A percentile compares a stretch with the other conserved stretches of the same genome.
Conservation (phyloP, 1,140 invertebrate genomes). For the Amyelois transitella region DNA sequence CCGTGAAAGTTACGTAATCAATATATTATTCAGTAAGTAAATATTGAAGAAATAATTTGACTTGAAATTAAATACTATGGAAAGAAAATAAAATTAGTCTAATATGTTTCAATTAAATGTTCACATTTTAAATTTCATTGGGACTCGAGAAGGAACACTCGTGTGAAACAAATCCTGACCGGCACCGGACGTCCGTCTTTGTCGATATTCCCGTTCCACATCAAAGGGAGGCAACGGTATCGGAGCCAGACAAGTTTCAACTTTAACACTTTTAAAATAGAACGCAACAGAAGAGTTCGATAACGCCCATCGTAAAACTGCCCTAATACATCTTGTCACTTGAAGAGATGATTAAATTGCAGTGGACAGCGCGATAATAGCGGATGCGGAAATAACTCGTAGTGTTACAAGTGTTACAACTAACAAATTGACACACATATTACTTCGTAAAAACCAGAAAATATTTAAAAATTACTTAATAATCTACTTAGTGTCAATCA, state of each 20-base stretch:
- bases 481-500: too few species aligned
- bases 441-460: too few species aligned
- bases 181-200: conserved; percentile 73
- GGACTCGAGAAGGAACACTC: conserved; percentile 39
- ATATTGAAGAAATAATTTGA: too few species aligned
- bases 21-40: too few species aligned
- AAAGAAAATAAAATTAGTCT: too few species aligned
- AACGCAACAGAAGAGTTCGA: conserved; percentile 2
- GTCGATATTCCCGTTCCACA: conserved; percentile 71
- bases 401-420: conserved; percentile 32
- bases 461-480: too few species aligned
- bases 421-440: background rate
- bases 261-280: conserved; percentile 26
- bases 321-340: conserved; percentile 56
- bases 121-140: conserved; percentile 14
- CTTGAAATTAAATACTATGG: too few species aligned
- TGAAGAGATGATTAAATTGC: conserved; percentile 56
- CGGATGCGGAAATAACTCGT: conserved; percentile 51
- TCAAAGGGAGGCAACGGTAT: conserved; percentile 56
- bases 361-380: conserved; percentile 43
- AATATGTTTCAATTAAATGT: too few species aligned
- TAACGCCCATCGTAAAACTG: conserved; percentile 36
- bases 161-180: conserved; percentile 73
- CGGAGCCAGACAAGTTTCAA: conserved; percentile 39
- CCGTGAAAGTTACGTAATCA: background rate